phyloP scores from a whole-genome alignment of 1,140 invertebrate species.

The Brachionus paranguensis region DNA sequence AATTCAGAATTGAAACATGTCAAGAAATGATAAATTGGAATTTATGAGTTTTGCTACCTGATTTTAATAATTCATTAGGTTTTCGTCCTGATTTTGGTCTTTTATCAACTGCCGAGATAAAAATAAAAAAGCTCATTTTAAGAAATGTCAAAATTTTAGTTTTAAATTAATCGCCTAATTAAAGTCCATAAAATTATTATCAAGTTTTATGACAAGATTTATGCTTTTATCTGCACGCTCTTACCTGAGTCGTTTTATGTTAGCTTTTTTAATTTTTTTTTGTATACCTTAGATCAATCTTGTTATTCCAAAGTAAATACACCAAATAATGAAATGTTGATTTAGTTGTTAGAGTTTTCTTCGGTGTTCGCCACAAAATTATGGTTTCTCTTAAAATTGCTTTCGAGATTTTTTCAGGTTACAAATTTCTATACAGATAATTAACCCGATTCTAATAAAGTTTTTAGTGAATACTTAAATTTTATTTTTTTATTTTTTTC shows the following conservation, averaged over 20 bases:
- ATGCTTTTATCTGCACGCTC: not conserved
- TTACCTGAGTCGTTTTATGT: conserved; percentile 1
- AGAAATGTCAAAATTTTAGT: not conserved
- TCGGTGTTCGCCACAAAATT: not conserved
- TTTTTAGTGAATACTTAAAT: conserved; percentile 14
- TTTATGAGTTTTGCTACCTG: not conserved
- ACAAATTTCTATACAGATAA: conserved; percentile 26
- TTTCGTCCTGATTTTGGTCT: not conserved
- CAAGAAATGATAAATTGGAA: conserved; percentile 18
- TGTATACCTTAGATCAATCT: not conserved
- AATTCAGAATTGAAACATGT: conserved; percentile 5
- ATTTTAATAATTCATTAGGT: not conserved
- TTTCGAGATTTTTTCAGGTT: conserved; percentile 12
- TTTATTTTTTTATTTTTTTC: not conserved
- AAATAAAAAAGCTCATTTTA: not conserved
- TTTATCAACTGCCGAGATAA: not conserved
- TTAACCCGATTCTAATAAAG: conserved; percentile 5
- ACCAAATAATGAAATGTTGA: conserved; percentile 17
- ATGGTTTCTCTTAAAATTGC: not conserved
- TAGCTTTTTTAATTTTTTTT: not conserved
- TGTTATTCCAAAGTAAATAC: conserved; percentile 31
- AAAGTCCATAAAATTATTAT: conserved; percentile 20
- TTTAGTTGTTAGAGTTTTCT: conserved; percentile 19
- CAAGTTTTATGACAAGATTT: conserved; percentile 21
- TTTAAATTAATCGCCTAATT: not conserved